Percentiles rank a stretch among this genome's conserved stretches.
phyloP scores from a whole-genome alignment of 2,888 invertebrate genomes.

The Axea sp. region DNA sequence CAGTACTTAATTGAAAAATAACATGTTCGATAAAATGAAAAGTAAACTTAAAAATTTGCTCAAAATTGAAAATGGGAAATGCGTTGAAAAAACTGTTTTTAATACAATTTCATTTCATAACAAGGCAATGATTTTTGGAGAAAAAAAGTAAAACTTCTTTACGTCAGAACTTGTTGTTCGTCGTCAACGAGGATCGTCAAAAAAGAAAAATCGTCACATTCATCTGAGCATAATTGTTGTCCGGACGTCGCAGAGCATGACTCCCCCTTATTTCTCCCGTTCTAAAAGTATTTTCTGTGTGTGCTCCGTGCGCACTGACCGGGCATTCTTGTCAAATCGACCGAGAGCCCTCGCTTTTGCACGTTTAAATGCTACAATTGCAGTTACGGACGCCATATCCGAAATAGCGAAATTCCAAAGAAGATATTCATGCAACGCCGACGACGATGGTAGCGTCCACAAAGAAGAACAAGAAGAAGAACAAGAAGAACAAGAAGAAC shows the following conservation, averaged over 20 bases:
- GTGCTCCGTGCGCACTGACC: slow-evolving; percentile 21
- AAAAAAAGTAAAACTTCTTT: too few species aligned
- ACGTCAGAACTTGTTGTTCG: not conserved
- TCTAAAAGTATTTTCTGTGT: slow-evolving; percentile 20
- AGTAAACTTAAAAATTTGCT: too few species aligned
- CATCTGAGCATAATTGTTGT: slow-evolving; percentile 21
- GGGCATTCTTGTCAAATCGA: slow-evolving; percentile 57
- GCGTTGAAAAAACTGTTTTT: too few species aligned
- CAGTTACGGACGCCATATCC: slow-evolving; percentile 25
- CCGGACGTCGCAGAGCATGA: slow-evolving; percentile 37
- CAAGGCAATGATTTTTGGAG: too few species aligned
- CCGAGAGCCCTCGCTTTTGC: slow-evolving; percentile 35
- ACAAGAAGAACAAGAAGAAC: slow-evolving; percentile 3
- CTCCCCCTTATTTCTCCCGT: slow-evolving; percentile 4
- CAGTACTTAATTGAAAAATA: too few species aligned
- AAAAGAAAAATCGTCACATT: slow-evolving; percentile 25
- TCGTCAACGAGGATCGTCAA: slow-evolving; percentile 1
- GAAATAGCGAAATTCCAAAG: slow-evolving; percentile 48
- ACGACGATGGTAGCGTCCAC: not conserved
- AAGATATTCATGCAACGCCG: slow-evolving; percentile 33
- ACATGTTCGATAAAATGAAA: too few species aligned
- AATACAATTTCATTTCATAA: too few species aligned
- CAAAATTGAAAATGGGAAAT: too few species aligned
- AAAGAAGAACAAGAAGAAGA: slow-evolving; percentile 3
- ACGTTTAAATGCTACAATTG: slow-evolving; percentile 43